Conservation (phyloP, 1,140 invertebrate genomes). For the Parapsyche elsis region DNA sequence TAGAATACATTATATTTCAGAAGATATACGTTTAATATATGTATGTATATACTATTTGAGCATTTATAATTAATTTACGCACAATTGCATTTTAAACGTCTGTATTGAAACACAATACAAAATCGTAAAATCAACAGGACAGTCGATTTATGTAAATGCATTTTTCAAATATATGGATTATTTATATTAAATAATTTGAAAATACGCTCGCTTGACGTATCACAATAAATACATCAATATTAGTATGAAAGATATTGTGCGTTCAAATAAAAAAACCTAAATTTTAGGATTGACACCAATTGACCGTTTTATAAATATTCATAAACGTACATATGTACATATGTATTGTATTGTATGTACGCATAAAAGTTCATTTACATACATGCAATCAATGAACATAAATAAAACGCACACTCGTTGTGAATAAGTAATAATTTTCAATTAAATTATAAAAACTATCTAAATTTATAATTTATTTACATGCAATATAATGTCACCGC, state of each 20-base stretch:
- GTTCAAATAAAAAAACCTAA: neutral
- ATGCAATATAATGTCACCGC: neutral
- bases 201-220: too few relatives aligned
- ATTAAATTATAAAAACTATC: neutral
- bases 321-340: neutral
- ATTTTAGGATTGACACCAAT: neutral
- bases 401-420: neutral
- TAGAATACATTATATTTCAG: neutral
- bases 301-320: neutral
- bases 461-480: slow-evolving; percentile 3
- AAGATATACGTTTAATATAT: slow-evolving; percentile 7
- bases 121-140: neutral
- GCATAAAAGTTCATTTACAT: neutral
- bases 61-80: slow-evolving; percentile 33
- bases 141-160: too few relatives aligned
- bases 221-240: too few relatives aligned
- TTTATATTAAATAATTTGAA: too few relatives aligned
- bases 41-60: slow-evolving; percentile 39
- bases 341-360: neutral
- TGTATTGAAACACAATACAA: neutral
- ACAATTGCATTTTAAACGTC: neutral
- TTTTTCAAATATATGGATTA: too few relatives aligned
- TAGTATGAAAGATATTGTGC: too few relatives aligned
- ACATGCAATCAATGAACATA: neutral
- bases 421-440: neutral